Percentiles rank a stretch among this genome's conserved stretches.
These are phyloP conservation scores for Thereva nobilitata DNA, from an alignment of 2,888 invertebrate genomes.

Conservation along the genomic window DNA sequence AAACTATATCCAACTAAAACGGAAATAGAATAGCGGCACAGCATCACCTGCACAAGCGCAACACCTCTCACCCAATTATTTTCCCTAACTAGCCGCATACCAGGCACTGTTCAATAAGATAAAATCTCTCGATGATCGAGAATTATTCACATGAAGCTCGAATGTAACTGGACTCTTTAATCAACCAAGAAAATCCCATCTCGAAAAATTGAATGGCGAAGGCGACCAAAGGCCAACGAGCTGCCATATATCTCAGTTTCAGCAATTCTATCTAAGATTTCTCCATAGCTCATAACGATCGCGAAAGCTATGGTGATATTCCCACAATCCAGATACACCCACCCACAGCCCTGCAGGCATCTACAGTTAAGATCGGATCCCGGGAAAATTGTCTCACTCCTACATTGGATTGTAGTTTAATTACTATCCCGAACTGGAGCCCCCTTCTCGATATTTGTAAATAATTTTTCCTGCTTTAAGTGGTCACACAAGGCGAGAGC, in stretches of 20 bases:
- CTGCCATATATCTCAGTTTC: constrained; percentile 17
- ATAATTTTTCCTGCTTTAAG: constrained; percentile 35
- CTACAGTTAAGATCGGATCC: constrained; percentile 35
- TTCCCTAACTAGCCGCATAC: too few relatives aligned
- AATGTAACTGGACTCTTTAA: not conserved
- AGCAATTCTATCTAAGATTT: constrained; percentile 18
- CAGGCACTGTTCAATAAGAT: too few relatives aligned
- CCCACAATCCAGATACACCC: constrained; percentile 47
- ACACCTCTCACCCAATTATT: too few relatives aligned
- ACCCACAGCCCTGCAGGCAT: constrained; percentile 40
- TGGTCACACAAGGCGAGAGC: constrained; percentile 20
- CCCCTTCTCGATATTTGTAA: constrained; percentile 27
- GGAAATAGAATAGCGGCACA: too few relatives aligned
- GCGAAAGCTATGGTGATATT: constrained; percentile 35
- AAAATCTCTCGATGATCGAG: too few relatives aligned
- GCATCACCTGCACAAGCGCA: too few relatives aligned
- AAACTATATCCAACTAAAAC: too few relatives aligned
- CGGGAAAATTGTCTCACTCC: constrained; percentile 38
- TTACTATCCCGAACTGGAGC: constrained; percentile 26
- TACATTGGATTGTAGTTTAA: constrained; percentile 36
- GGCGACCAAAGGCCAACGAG: constrained; percentile 31
- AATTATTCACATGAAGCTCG: too few relatives aligned
- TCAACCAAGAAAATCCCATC: constrained; percentile 25
- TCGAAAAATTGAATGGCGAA: constrained; percentile 10
- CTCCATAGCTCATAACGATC: constrained; percentile 31